Base-by-base conservation (phyloP, 1,140 invertebrate genomes). In the Diprion similis region DNA sequence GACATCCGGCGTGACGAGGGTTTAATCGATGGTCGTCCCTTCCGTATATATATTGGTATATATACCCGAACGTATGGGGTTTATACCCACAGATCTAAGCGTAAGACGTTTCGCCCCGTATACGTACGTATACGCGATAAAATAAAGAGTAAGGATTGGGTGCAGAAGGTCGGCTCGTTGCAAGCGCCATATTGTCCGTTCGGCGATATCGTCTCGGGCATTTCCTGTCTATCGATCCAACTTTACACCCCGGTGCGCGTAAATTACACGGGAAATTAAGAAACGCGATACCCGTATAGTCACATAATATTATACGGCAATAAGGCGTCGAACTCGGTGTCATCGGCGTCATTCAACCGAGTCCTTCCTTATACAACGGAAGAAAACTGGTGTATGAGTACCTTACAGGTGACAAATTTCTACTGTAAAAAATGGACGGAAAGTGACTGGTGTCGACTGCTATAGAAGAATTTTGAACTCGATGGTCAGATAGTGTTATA, bases 201-300 rank as follows among this genome's bases (percentile, higher is more conserved):
- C 11, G 51, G 11, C 11, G 51, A 17, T 59, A 59, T 9, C 51
- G 51, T 59, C 51, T 59, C 11, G n/a, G 8, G 51, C 0, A 59
- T 59, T 59, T 59, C 51, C 51, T 59, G 51, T 59, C 51, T 3
- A 59, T 59, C 51, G 51, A 59, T 59, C 51, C n/a, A 59, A 59
- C 51, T 59, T 59, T 59, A 59, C 51, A 59, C 51, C 11, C 51
- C 51, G n/a, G 9, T 59, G 51, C 24, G 24, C 51, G 51, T 59
- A 59, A 59, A 59, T 59, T 59, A 59, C 51, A 59, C 51, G 51
- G 24, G 51, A 59, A 59, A 59, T 59, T 59, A 59, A 59, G 51
- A 59, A 59, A 59, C 8, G 51, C 51, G 51, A 59, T 59, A 59
- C 51, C 51, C 51, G 51, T 17, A 59, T 17, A 15, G 51, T 17